A percentile compares a stretch with the other conserved stretches of the same genome.
These are phyloP conservation scores for Erebia palarica DNA, from an alignment of 2,888 invertebrate genomes.

Conservation along the genomic window DNA sequence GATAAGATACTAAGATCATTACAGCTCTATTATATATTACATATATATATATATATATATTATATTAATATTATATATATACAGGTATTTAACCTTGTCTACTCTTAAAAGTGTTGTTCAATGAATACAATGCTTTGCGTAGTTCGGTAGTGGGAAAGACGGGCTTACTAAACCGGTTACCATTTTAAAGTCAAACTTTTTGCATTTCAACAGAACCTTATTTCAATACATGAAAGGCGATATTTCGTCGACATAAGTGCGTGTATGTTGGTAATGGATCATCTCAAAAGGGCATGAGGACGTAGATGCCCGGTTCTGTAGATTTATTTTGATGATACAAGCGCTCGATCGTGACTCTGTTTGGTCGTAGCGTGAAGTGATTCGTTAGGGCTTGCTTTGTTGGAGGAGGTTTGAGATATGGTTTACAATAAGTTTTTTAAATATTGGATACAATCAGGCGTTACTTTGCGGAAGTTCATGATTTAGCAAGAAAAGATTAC, in stretches of 20 bases:
- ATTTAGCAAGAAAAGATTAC: too few relatives aligned
- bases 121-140: conserved; percentile 39
- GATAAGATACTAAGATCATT: background rate
- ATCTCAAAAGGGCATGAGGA: conserved; percentile 47
- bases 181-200: conserved; percentile 28
- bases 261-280: conserved; percentile 15
- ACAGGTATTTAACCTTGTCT: too few relatives aligned
- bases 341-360: conserved; percentile 20
- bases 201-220: conserved; percentile 1
- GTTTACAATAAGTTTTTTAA: too few relatives aligned
- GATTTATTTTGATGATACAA: conserved; percentile 46
- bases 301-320: conserved; percentile 41
- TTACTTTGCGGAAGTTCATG: too few relatives aligned
- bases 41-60: too few relatives aligned
- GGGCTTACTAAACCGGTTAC: conserved; percentile 43
- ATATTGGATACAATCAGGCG: too few relatives aligned
- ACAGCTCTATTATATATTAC: too few relatives aligned
- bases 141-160: conserved; percentile 45
- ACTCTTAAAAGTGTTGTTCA: background rate
- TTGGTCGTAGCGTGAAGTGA: conserved; percentile 14
- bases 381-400: conserved; percentile 9
- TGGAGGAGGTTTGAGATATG: background rate
- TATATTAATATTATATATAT: too few relatives aligned
- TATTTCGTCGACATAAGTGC: background rate
- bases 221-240: background rate